These are phyloP conservation scores for Ceratosolen solmsi DNA, from an alignment of 1,140 invertebrate species.

Conservation along the genomic window DNA sequence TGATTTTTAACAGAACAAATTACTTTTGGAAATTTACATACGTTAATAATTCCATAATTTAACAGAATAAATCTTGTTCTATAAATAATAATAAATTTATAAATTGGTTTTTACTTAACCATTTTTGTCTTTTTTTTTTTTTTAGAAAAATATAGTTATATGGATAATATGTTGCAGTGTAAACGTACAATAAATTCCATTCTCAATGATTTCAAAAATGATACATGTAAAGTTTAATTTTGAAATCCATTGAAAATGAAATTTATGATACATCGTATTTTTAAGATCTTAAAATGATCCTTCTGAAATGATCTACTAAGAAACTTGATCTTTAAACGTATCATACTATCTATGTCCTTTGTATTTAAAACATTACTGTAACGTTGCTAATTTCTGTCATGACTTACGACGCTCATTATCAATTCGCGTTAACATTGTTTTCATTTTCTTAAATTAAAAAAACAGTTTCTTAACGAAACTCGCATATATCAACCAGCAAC, in stretches of 20 bases:
- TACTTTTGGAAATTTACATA: conserved; percentile 22
- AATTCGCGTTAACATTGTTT: conserved; percentile 20
- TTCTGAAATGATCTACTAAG: conserved; percentile 40
- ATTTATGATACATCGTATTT: conserved; percentile 16
- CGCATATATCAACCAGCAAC: conserved; percentile 35
- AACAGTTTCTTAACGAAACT: conserved; percentile 37
- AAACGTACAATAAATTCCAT: conserved; percentile 36
- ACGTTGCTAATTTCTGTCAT: conserved; percentile 39
- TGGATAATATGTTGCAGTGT: conserved; percentile 39
- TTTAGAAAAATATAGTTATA: conserved; percentile 51
- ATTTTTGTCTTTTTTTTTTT: conserved; percentile 44
- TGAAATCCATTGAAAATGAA: conserved; percentile 39
- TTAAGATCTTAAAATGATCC: conserved; percentile 29
- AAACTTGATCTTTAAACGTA: conserved; percentile 41
- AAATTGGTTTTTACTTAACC: conserved; percentile 39
- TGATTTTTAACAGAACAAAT: conserved; percentile 27
- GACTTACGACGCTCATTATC: conserved; percentile 23
- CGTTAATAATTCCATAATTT: conserved; percentile 10
- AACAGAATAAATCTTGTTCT: conserved; percentile 36
- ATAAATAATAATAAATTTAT: conserved; percentile 17
- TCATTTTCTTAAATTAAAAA: conserved; percentile 40
- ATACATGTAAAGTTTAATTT: conserved; percentile 6
- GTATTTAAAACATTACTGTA: conserved; percentile 46
- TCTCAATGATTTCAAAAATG: conserved; percentile 27
- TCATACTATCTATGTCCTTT: conserved; percentile 30